phyloP scores from a whole-genome alignment of 2,113 vertebrate genomes.

The Pollachius pollachius region DNA sequence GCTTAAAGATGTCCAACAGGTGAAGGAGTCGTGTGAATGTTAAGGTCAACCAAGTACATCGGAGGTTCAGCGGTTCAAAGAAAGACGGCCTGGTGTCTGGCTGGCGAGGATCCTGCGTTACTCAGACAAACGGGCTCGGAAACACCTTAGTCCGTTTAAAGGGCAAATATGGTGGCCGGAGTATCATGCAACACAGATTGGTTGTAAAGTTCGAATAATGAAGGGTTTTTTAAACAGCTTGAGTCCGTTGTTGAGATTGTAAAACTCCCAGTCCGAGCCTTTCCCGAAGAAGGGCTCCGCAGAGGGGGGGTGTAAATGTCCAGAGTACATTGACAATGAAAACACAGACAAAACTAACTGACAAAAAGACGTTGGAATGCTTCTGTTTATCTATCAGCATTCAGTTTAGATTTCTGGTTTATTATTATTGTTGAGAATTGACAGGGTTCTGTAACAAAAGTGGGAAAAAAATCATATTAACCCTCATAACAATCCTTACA shows the following conservation, averaged over 20 bases:
- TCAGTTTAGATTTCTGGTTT: constrained; percentile 22
- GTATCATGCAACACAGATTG: constrained; percentile 40
- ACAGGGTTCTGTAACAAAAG: constrained; percentile 35
- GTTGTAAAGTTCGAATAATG: constrained; percentile 36
- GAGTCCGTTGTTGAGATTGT: constrained; percentile 43
- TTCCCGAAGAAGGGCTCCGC: constrained; percentile 43
- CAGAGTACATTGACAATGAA: constrained; percentile 49
- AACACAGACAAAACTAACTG: constrained; percentile 36
- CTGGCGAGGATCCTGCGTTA: constrained; percentile 55
- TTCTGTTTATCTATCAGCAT: constrained; percentile 46
- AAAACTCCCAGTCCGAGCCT: constrained; percentile 54
- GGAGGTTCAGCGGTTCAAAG: constrained; percentile 64
- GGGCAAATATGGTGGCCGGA: constrained; percentile 55
- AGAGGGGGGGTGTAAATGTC: constrained; percentile 38
- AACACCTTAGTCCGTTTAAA: constrained; percentile 58
- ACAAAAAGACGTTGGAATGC: constrained; percentile 61
- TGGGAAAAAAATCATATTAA: constrained; percentile 29
- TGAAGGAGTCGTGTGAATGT: constrained; percentile 60
- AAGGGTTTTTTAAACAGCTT: constrained; percentile 50
- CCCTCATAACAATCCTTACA: constrained; percentile 18
- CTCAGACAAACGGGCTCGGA: constrained; percentile 60
- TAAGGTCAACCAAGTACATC: constrained; percentile 67
- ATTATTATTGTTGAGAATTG: constrained; percentile 40
- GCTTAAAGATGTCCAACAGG: constrained; percentile 52
- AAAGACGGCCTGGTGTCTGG: constrained; percentile 61